Evolutionary conservation across 2,888 invertebrate genomes (phyloP).

Genomic region (Molanna angustata): DNA sequence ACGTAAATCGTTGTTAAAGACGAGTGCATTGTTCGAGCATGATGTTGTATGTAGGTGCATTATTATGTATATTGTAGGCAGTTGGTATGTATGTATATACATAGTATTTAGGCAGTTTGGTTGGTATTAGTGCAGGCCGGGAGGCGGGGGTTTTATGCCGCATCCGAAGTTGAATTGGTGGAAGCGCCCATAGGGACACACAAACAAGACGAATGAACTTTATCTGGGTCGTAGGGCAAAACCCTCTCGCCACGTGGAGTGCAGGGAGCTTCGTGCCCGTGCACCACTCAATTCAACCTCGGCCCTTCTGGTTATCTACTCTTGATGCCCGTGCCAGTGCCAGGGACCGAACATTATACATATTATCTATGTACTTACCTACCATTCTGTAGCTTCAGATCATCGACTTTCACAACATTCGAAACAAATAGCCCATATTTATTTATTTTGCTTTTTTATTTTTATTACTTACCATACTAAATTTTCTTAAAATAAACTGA

Average conservation of each 20-base stretch:
- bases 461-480: too few species aligned
- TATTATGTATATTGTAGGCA: too few species aligned
- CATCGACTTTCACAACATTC: too few species aligned
- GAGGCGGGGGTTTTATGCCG: background rate
- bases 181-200: slow-evolving; percentile 24
- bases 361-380: background rate
- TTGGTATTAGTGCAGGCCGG: background rate
- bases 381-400: too few species aligned
- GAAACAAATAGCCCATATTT: too few species aligned
- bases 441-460: too few species aligned
- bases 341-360: background rate
- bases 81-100: too few species aligned
- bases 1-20: too few species aligned
- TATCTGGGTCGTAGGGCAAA: slow-evolving; percentile 33
- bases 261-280: slow-evolving; percentile 11
- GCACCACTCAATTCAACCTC: background rate
- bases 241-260: slow-evolving; percentile 26
- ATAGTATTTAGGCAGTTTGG: too few species aligned
- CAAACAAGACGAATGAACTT: slow-evolving; percentile 30
- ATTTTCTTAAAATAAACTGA: too few species aligned
- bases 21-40: background rate
- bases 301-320: background rate
- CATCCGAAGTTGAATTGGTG: too few species aligned
- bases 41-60: too few species aligned
- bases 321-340: background rate